Conservation (phyloP, 2,797 vertebrate genomes). For the Neosalanx taihuensis region DNA sequence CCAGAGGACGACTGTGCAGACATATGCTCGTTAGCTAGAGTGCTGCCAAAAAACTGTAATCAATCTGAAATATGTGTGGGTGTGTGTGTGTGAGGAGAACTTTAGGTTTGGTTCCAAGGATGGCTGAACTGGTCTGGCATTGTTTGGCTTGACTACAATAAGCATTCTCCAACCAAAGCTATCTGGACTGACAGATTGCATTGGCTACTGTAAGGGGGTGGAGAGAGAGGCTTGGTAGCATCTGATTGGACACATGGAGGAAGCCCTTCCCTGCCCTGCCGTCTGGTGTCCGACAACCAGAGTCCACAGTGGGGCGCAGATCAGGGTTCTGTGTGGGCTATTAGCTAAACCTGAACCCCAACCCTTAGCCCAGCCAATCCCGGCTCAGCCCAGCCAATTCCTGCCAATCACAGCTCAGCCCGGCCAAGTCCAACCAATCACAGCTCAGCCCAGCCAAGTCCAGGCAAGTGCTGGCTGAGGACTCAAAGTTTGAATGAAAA, state of each 20-base stretch:
- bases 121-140: neutral
- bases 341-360: conserved; percentile 23
- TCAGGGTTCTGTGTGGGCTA: conserved; percentile 29
- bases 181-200: neutral
- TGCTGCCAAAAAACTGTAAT: conserved; percentile 28
- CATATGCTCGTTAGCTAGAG: conserved; percentile 28
- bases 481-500: conserved; percentile 44
- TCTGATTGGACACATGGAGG: neutral
- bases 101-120: conserved; percentile 6
- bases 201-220: neutral
- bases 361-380: conserved; percentile 21
- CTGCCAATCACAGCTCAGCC: no score
- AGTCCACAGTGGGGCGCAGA: conserved; percentile 10
- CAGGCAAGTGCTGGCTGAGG: conserved; percentile 29
- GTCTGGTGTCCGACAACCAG: neutral
- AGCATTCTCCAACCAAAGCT: neutral
- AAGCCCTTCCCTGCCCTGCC: conserved; percentile 11
- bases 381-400: neutral
- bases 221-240: neutral
- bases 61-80: conserved; percentile 31
- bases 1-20: conserved; percentile 13
- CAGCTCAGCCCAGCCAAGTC: no score
- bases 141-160: conserved; percentile 18
- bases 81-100: conserved; percentile 22
- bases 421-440: no score